phyloP scores from a whole-genome alignment of 1,140 invertebrate genomes.

The Orussus abietinus region DNA sequence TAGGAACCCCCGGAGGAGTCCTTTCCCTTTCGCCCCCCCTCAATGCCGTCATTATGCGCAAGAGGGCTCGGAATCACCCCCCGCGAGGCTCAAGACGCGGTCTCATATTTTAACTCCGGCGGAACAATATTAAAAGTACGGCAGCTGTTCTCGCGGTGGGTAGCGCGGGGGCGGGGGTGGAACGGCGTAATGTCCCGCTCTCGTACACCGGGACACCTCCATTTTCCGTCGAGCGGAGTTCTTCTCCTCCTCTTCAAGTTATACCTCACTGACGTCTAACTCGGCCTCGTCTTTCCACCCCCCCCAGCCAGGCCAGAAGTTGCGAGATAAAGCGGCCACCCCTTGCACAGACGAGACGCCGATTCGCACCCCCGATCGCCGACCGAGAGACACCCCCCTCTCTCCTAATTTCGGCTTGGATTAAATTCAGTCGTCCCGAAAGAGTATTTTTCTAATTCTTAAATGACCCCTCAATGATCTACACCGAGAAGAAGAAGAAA shows the following conservation, averaged over 20 bases:
- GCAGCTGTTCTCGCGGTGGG: conserved; percentile 33
- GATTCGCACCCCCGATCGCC: too few relatives aligned
- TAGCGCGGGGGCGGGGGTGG: conserved; percentile 13
- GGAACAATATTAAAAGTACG: conserved; percentile 48
- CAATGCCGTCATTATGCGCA: conserved; percentile 14
- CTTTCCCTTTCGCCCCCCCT: conserved; percentile 1
- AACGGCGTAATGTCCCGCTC: conserved; percentile 24
- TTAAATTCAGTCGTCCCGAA: too few relatives aligned
- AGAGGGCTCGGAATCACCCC: conserved; percentile 14
- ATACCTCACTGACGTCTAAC: background rate
- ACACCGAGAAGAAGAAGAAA: too few relatives aligned
- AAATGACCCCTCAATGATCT: too few relatives aligned
- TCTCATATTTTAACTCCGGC: conserved; percentile 46
- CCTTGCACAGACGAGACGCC: too few relatives aligned
- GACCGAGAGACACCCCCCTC: too few relatives aligned
- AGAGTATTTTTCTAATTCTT: too few relatives aligned
- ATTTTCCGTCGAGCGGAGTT: conserved; percentile 15
- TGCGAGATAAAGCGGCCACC: too few relatives aligned
- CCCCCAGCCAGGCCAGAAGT: too few relatives aligned
- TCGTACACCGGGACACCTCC: conserved; percentile 20
- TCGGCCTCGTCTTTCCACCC: conserved; percentile 5
- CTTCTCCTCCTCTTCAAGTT: conserved; percentile 17
- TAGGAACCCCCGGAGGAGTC: too few relatives aligned
- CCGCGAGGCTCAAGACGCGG: conserved; percentile 32
- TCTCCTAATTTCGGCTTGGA: too few relatives aligned